phyloP scores from a whole-genome alignment of 2,797 vertebrate species.

The Hippocampus kuda region DNA sequence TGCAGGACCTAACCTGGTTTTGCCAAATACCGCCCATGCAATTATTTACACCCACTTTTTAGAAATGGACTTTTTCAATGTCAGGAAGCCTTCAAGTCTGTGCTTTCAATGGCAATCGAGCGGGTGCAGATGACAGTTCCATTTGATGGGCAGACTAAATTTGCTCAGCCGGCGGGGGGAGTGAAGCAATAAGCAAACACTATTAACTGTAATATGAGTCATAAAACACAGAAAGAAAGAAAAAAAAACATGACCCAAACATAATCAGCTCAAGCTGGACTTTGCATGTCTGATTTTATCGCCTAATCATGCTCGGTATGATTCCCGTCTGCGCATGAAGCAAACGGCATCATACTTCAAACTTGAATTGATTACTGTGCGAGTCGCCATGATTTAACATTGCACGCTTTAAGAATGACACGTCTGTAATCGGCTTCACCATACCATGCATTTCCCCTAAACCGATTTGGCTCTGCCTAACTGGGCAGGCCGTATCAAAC shows the following conservation, averaged over 20 bases:
- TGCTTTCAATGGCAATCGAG: conserved; percentile 4
- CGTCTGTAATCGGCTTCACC: conserved; percentile 41
- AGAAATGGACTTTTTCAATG: background rate
- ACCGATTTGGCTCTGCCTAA: conserved; percentile 31
- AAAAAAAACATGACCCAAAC: background rate
- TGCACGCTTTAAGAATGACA: conserved; percentile 24
- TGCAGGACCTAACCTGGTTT: too few relatives aligned
- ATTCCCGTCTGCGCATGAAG: background rate
- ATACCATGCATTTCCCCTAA: conserved; percentile 37
- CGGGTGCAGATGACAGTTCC: background rate
- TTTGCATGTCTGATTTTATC: conserved; percentile 34
- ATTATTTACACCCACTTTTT: too few relatives aligned
- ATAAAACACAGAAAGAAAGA: conserved; percentile 3
- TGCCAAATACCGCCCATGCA: too few relatives aligned
- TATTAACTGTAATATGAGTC: conserved; percentile 14
- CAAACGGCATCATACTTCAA: conserved; percentile 9
- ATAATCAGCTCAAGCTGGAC: conserved; percentile 25
- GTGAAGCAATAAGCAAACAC: conserved; percentile 6
- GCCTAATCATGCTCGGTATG: conserved; percentile 25
- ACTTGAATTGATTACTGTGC: conserved; percentile 22
- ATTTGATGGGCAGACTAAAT: conserved; percentile 11
- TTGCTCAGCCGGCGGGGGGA: background rate
- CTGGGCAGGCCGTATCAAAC: conserved; percentile 38
- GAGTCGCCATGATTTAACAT: conserved; percentile 37
- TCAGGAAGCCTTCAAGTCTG: background rate